Conservation (phyloP, 2,113 vertebrate species). For the Aptenodytes forsteri region DNA sequence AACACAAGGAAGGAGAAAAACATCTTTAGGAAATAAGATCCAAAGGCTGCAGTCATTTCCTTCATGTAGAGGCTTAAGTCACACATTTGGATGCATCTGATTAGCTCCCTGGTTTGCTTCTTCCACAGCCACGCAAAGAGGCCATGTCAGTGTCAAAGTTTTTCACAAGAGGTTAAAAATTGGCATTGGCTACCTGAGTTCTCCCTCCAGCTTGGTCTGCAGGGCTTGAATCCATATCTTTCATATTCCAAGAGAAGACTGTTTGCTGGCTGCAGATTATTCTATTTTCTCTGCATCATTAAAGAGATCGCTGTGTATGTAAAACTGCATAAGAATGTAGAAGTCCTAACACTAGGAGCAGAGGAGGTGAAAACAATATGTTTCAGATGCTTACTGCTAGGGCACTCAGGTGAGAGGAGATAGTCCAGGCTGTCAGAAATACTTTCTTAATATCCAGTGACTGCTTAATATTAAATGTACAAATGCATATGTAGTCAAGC, state of each 20-base stretch:
- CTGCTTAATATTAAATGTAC: background rate
- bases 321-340: background rate
- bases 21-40: background rate
- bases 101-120: background rate
- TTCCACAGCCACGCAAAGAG: background rate
- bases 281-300: background rate
- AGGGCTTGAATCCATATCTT: background rate
- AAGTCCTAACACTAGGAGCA: background rate
- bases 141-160: background rate
- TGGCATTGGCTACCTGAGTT: background rate
- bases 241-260: background rate
- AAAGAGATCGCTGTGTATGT: background rate
- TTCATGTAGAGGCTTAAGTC: background rate
- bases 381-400: background rate
- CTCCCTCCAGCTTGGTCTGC: background rate
- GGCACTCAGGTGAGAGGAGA: background rate
- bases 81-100: accelerated
- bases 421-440: background rate
- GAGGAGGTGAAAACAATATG: background rate
- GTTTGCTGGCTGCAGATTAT: background rate
- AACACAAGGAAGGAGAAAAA: background rate
- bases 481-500: background rate
- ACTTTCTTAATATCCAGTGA: background rate
- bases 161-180: background rate
- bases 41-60: background rate